These are phyloP conservation scores for Pogonocichla stellata DNA, from an alignment of 2,113 vertebrate genomes.

Conservation along the genomic window DNA sequence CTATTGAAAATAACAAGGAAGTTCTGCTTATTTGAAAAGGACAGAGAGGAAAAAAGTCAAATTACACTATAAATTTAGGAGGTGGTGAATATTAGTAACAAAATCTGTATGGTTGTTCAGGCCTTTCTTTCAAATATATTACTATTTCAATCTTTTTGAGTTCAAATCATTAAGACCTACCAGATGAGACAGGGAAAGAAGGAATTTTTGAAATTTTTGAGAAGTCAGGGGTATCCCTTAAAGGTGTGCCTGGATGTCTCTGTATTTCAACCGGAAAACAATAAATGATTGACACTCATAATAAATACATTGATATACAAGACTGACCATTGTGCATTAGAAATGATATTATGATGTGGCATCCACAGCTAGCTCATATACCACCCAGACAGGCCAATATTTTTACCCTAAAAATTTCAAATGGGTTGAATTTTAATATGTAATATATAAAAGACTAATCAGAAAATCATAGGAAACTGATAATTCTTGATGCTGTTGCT, in stretches of 20 bases:
- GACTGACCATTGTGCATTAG: slow-evolving; percentile 55
- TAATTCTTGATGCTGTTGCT: neutral
- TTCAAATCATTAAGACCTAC: neutral
- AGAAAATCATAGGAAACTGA: neutral
- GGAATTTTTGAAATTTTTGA: slow-evolving; percentile 34
- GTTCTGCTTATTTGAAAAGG: neutral
- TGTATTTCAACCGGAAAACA: slow-evolving; percentile 43
- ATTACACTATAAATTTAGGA: neutral
- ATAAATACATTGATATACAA: slow-evolving; percentile 63
- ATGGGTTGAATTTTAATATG: slow-evolving; percentile 49
- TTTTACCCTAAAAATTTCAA: slow-evolving; percentile 34
- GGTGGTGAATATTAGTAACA: neutral
- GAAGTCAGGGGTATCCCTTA: slow-evolving; percentile 43
- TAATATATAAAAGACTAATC: neutral
- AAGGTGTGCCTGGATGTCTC: slow-evolving; percentile 31
- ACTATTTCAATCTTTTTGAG: neutral
- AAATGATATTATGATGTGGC: slow-evolving; percentile 62
- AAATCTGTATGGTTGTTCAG: neutral
- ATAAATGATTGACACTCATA: slow-evolving; percentile 46
- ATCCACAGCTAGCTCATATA: slow-evolving; percentile 29
- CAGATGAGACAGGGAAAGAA: slow-evolving; percentile 8
- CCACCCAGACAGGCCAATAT: slow-evolving; percentile 14
- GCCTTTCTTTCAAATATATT: slow-evolving; percentile 17
- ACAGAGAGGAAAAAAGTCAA: neutral
- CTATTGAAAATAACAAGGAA: neutral